Conservation (phyloP, 2,113 vertebrate genomes). For the Podilymbus podiceps region DNA sequence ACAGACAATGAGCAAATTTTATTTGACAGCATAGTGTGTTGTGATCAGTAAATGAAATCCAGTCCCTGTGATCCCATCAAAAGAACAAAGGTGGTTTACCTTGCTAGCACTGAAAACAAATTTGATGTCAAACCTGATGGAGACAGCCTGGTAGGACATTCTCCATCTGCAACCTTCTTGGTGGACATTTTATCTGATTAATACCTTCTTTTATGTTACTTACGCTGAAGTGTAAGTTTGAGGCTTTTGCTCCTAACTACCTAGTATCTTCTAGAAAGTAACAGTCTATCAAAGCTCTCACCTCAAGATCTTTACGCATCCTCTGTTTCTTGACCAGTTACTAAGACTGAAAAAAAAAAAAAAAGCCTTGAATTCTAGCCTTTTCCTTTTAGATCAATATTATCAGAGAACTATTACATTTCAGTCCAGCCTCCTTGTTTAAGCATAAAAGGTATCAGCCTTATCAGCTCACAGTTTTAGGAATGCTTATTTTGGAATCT, state of each 20-base stretch:
- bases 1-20: not conserved
- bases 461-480: not conserved
- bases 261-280: not conserved
- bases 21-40: accelerated
- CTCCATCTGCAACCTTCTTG: not conserved
- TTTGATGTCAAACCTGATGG: not conserved
- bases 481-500: not conserved
- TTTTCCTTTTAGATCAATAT: not conserved
- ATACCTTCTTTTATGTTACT: not conserved
- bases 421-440: not conserved
- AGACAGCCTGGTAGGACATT: not conserved
- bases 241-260: not conserved
- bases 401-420: not conserved
- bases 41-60: not conserved
- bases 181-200: not conserved
- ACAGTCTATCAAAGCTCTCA: not conserved
- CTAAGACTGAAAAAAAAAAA: not conserved
- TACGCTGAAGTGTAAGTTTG: not conserved
- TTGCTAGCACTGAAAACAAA: not conserved
- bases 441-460: not conserved
- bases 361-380: not conserved
- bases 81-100: not conserved
- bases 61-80: not conserved
- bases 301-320: not conserved
- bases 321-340: not conserved